Conservation (phyloP, 2,797 vertebrate genomes). For the Neomorphus geoffroyi region DNA sequence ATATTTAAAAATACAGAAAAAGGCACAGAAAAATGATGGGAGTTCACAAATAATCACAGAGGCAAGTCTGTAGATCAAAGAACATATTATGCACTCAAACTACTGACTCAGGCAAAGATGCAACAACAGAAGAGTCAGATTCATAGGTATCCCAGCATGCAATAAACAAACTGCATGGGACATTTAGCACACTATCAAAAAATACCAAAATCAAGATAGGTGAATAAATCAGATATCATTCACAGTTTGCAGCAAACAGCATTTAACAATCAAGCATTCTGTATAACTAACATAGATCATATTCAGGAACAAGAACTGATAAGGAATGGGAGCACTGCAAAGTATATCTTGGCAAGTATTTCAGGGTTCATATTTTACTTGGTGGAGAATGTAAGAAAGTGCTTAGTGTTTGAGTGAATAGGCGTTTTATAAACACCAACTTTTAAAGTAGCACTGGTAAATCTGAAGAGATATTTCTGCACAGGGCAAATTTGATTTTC, state of each 20-base stretch:
- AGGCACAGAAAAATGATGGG: not conserved
- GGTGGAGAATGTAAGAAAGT: not conserved
- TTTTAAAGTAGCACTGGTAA: not conserved
- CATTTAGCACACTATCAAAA: not conserved
- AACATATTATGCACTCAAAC: not conserved
- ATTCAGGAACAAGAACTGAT: not conserved
- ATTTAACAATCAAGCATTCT: not conserved
- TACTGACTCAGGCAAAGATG: not conserved
- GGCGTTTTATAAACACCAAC: not conserved
- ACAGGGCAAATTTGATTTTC: not conserved
- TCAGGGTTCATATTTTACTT: not conserved
- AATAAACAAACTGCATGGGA: not conserved
- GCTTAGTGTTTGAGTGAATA: not conserved
- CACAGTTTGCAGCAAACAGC: not conserved
- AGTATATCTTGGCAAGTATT: not conserved
- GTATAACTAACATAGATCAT: not conserved
- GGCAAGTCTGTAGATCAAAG: not conserved
- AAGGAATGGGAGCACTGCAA: not conserved
- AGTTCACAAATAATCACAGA: not conserved
- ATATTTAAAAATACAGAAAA: not conserved
- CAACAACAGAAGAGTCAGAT: not conserved
- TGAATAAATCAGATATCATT: not conserved
- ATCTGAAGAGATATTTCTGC: not conserved
- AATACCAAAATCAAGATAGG: not conserved
- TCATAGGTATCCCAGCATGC: not conserved